A percentile compares a stretch with the other conserved stretches of the same genome.
Conservation (phyloP, 2,797 vertebrate species). For the Tamandua tetradactyla region DNA sequence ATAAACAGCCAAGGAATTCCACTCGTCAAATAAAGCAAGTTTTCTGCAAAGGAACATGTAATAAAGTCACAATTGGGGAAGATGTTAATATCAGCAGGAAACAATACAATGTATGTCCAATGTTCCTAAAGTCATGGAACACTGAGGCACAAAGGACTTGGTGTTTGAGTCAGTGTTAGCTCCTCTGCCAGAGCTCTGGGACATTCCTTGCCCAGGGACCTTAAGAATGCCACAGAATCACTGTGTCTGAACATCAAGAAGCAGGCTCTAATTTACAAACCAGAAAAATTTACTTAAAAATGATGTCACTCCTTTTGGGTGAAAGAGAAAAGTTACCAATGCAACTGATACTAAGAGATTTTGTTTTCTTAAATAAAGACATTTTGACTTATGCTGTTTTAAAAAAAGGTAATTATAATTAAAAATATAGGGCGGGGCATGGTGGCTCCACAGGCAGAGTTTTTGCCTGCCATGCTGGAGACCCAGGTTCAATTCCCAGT, state of each 20-base stretch:
- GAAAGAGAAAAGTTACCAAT: neutral
- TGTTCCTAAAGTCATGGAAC: neutral
- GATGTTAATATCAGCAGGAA: conserved; percentile 11
- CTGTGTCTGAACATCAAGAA: conserved; percentile 17
- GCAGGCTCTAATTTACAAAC: conserved; percentile 19
- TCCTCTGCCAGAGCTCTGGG: conserved; percentile 20
- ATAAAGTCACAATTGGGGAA: conserved; percentile 52
- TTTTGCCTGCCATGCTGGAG: no score
- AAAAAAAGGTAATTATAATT: neutral
- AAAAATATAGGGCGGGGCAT: no score
- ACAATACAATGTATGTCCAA: neutral
- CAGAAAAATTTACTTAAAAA: conserved; percentile 42
- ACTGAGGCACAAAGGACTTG: conserved; percentile 33
- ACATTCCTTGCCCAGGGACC: neutral
- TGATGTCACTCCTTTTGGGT: neutral
- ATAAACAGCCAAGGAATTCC: conserved; percentile 93
- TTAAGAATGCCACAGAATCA: neutral
- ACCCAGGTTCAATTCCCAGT: no score
- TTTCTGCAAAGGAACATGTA: conserved; percentile 86
- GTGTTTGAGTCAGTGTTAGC: conserved; percentile 2
- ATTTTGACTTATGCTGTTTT: conserved; percentile 1
- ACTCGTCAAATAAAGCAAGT: conserved; percentile 93
- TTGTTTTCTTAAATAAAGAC: conserved; percentile 41
- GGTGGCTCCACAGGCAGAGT: no score
- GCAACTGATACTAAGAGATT: neutral